Base-by-base conservation (phyloP, 2,113 vertebrate genomes). In the Syngnathoides biaculeatus region DNA sequence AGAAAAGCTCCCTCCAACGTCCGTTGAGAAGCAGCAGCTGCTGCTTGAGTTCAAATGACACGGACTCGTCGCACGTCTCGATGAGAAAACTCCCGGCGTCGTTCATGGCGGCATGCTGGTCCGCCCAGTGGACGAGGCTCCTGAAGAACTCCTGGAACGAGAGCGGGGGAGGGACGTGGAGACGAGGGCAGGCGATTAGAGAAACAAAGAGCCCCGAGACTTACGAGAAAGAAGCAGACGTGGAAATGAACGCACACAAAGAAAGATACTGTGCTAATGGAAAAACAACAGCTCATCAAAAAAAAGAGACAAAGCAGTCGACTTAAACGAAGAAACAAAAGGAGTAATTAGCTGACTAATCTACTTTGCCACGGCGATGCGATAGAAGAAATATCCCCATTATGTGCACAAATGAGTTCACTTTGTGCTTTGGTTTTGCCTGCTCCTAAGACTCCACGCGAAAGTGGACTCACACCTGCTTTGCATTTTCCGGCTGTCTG, bases 31-130 rank as follows among this genome's bases (percentile, higher is more conserved):
- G 79, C 0, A 99, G 88, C 6, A 99, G 86, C 58, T 99, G 97
- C 83, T 98, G 97, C 48, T 98, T 99, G 26, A 99, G 92, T 65
- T 98, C 96, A 30, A 94, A 94, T 35, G 97, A 99, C 78, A 98
- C 93, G 0, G 90, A 91, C 69, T 98, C 96, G 65, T 98, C 95
- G 65, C 95, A 98, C 0, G 97, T 97, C 86, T 98, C 97, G 45
- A 99, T 98, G 0, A 99, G 93, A 77, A 99, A 99, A 87, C 98
- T 98, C 68, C 97, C 97, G 5, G 97, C 94, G 50, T 98, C 97
- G 9, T 99, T 99, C 96, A 99, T 98, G 71, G 94, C 89, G n/a
- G 93, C 87, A 53, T 99, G 97, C 74, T 96, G 95, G 75, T 98
- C 95, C 74, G 98, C 98, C 97, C 90, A 92, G 77, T 89, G 90